Percentiles rank a stretch among this genome's conserved stretches.
Conservation (phyloP, 2,888 invertebrate genomes). For the Prenolepis imparis region DNA sequence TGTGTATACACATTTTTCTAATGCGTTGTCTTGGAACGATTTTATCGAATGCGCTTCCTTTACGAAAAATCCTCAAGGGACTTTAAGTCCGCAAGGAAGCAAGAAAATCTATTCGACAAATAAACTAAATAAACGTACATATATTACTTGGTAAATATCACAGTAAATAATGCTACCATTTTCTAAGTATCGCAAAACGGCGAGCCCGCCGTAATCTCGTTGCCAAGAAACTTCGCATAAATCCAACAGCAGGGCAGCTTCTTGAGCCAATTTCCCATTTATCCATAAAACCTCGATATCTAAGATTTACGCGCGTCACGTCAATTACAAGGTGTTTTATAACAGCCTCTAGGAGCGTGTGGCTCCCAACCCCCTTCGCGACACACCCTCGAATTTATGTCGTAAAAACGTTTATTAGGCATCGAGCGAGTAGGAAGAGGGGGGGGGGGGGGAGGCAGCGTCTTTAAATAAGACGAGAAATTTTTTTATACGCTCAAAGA, state of each 20-base stretch:
- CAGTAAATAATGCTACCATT: background rate
- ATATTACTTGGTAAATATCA: background rate
- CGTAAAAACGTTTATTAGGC: constrained; percentile 85
- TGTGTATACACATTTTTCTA: background rate
- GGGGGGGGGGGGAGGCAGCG: too few species aligned
- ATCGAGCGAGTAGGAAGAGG: constrained; percentile 44
- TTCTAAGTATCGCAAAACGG: background rate
- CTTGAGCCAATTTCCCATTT: constrained; percentile 84
- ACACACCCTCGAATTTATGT: constrained; percentile 84
- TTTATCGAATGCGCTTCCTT: background rate
- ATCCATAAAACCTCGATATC: constrained; percentile 84
- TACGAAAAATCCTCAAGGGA: background rate
- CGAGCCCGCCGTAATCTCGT: constrained; percentile 13
- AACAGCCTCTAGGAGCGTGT: constrained; percentile 73
- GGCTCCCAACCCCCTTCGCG: constrained; percentile 70
- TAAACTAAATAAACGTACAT: constrained; percentile 2
- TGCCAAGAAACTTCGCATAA: constrained; percentile 54
- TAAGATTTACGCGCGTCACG: constrained; percentile 84
- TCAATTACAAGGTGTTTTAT: constrained; percentile 86
- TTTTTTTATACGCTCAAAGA: constrained; percentile 79
- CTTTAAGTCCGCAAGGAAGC: background rate
- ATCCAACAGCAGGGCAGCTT: constrained; percentile 73
- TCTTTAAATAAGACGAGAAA: constrained; percentile 84
- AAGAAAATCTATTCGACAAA: background rate
- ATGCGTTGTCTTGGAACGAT: constrained; percentile 34